These are phyloP conservation scores for Paracyclopina nana DNA, from an alignment of 1,140 invertebrate species.

Conservation along the genomic window DNA sequence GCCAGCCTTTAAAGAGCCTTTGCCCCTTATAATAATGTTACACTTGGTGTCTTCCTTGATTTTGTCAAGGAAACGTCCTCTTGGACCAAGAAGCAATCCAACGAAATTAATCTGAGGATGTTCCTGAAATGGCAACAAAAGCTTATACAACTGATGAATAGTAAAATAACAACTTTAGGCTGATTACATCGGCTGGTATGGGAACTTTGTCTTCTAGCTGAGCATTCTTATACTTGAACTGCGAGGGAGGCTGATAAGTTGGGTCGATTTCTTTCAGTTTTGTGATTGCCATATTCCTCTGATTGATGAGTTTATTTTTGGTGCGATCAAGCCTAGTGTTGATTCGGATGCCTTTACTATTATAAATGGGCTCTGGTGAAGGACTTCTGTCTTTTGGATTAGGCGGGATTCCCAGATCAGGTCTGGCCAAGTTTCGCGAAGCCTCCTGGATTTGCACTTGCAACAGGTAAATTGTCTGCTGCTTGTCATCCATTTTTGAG, in stretches of 20 bases:
- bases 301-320: background rate
- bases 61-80: background rate
- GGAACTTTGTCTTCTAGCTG: background rate
- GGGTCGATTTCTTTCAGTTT: constrained; percentile 4
- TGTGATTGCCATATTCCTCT: background rate
- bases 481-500: background rate
- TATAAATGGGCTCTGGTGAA: background rate
- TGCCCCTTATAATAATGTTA: constrained; percentile 6
- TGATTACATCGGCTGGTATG: background rate
- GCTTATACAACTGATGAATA: background rate
- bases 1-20: constrained; percentile 2
- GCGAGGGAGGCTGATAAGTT: constrained; percentile 3
- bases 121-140: constrained; percentile 5
- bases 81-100: constrained; percentile 2
- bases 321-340: background rate
- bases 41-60: constrained; percentile 5
- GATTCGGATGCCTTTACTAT: background rate
- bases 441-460: constrained; percentile 6
- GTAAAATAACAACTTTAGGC: background rate
- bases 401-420: background rate
- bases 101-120: constrained; percentile 10
- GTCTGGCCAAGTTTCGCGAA: background rate
- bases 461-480: constrained; percentile 8
- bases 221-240: constrained; percentile 5
- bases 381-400: background rate